Conservation (phyloP, 2,888 invertebrate genomes). For the Phalera bucephala region DNA sequence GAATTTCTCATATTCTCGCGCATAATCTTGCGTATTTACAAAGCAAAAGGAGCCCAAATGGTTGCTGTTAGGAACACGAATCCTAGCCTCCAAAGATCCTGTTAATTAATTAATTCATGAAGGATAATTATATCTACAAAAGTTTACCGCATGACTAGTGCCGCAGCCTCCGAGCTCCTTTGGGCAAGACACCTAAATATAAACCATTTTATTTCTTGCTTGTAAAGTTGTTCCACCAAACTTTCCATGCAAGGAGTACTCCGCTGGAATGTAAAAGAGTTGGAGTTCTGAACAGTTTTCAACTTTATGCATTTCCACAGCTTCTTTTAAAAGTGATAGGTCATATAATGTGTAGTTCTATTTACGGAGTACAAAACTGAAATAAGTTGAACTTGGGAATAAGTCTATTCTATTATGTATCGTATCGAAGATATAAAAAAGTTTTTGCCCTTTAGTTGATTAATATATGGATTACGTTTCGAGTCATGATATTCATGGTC, state of each 20-base stretch:
- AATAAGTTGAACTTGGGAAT: too few species aligned
- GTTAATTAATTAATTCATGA: background rate
- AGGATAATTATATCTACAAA: background rate
- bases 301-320: conserved; percentile 15
- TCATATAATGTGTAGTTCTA: too few species aligned
- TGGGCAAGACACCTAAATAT: background rate
- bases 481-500: too few species aligned
- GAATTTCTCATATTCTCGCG: too few species aligned
- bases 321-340: conserved; percentile 1
- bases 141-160: background rate
- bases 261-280: conserved; percentile 14
- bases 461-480: too few species aligned
- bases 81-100: background rate
- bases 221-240: conserved; percentile 1
- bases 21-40: too few species aligned
- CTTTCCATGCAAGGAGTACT: conserved; percentile 16
- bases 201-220: background rate
- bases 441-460: too few species aligned
- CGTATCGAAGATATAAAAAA: too few species aligned
- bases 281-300: conserved; percentile 5
- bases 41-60: background rate
- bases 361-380: too few species aligned
- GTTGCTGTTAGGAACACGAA: background rate
- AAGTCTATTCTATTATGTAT: background rate
- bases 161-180: too few species aligned